Base-by-base conservation (phyloP, 2,888 invertebrate species). In the Glomeris marginata region DNA sequence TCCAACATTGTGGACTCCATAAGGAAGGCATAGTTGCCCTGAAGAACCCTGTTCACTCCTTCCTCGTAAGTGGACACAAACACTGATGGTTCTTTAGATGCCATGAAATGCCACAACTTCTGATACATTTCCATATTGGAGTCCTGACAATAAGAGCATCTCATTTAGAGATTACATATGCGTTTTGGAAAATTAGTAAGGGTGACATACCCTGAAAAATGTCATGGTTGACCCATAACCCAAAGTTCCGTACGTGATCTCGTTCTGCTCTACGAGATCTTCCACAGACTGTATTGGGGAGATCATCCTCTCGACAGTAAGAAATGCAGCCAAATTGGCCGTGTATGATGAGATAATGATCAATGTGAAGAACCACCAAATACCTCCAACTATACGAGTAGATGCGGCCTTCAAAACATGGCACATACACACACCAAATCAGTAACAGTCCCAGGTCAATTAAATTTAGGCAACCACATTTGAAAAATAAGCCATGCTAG, bases 311-410 rank as follows among this genome's bases (percentile, higher is more conserved):
- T 97, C 95, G 22, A 98, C 97, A 0, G 97, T 98, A 43, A 98
- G 75, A 68, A 98, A 97, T 1, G 98, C 97, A 0, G 97, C 97
- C 62, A 98, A 72, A 71, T 91, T 90, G 13, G 97, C 97, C 4
- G 97, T 98, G 72, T 97, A 97, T 5, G 97, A 95, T 0, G 94
- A 92, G 54, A 97, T 87, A 65, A 97, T 92, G 66, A 98, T 97
- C 38, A 98, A 76, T 0, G 95, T 97, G 71, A 98, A 98, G 72
- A 98, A 97, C 94, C 97, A 98, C 97, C 97, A 98, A 60, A 90
- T 87, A 1, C 86, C 92, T 10, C 94, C 92, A 5, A 97, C 92
- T 56, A 97, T 87, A 48, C 97, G 74, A 1, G 97, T 97, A 2
- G 74, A 73, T 4, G 72, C 69, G 0, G 74, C 72, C 55, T 52